Evolutionary conservation across 2,797 vertebrate genomes (phyloP).

Genomic region (Tokudaia tokunoshimensis): DNA sequence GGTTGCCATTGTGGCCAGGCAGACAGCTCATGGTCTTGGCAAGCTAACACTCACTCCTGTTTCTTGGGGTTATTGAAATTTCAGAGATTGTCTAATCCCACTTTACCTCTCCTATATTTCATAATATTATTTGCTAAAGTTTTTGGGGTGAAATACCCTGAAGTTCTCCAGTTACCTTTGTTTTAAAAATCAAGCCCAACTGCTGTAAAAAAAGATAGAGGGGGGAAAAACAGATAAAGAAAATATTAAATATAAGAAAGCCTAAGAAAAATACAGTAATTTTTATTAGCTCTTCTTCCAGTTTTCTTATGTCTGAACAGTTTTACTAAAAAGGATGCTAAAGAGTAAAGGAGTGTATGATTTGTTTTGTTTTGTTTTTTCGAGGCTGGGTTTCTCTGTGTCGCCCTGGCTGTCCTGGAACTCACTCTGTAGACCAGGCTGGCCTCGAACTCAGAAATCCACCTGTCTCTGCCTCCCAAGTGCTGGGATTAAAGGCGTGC

Average conservation of each 20-base stretch:
- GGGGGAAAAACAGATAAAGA: not conserved
- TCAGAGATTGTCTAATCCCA: not conserved
- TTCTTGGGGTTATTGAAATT: not conserved
- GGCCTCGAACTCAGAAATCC: too few species aligned
- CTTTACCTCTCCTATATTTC: not conserved
- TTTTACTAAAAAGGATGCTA: not conserved
- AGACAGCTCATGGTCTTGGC: not conserved
- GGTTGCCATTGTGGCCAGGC: too few species aligned
- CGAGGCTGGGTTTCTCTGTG: too few species aligned
- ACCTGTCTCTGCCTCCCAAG: too few species aligned
- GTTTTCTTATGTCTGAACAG: not conserved
- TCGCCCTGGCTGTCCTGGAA: too few species aligned
- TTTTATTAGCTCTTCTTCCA: not conserved
- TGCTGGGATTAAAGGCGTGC: too few species aligned
- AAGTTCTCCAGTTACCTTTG: not conserved
- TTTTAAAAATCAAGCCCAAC: not conserved
- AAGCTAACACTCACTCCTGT: not conserved
- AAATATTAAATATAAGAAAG: not conserved
- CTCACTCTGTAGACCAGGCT: too few species aligned
- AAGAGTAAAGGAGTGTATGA: not conserved
- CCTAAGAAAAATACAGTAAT: not conserved
- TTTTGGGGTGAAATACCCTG: not conserved
- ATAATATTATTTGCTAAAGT: not conserved
- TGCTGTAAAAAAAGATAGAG: not conserved
- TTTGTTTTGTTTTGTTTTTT: too few species aligned